Conservation (phyloP, 2,113 vertebrate species). For the Heterotis niloticus region DNA sequence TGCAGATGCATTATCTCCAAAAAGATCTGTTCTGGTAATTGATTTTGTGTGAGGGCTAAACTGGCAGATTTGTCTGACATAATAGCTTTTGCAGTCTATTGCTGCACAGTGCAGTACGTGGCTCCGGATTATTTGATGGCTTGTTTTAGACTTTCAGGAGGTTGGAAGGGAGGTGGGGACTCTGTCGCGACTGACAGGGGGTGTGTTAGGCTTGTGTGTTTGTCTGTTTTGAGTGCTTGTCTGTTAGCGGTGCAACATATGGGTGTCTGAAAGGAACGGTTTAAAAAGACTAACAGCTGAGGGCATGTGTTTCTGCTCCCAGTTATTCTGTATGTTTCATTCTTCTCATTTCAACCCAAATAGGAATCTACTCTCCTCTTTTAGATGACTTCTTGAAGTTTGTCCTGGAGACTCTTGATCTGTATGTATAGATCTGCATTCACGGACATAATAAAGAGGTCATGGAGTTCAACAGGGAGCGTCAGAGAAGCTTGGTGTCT, state of each 20-base stretch:
- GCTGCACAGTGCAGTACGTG: not conserved
- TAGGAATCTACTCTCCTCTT: too few species aligned
- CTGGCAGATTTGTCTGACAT: not conserved
- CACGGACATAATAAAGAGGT: too few species aligned
- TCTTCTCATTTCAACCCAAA: too few species aligned
- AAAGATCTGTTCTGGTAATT: conserved; percentile 12
- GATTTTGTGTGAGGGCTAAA: not conserved
- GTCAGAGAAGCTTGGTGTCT: too few species aligned
- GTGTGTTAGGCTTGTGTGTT: not conserved
- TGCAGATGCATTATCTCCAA: not conserved
- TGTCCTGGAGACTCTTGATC: too few species aligned
- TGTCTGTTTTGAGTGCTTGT: not conserved
- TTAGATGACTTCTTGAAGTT: too few species aligned
- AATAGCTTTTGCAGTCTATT: not conserved
- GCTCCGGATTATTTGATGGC: not conserved
- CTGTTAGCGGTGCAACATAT: not conserved
- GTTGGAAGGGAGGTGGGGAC: not conserved
- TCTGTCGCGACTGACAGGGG: not conserved
- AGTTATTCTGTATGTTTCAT: too few species aligned
- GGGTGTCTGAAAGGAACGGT: not conserved
- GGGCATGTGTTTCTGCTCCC: too few species aligned
- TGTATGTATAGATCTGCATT: too few species aligned
- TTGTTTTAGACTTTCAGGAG: not conserved
- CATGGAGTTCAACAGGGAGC: too few species aligned
- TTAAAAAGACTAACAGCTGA: too few species aligned